Percentiles rank a stretch among this genome's conserved stretches.
Conservation (phyloP, 2,797 vertebrate species). For the Xiphorhynchus erythropygius region DNA sequence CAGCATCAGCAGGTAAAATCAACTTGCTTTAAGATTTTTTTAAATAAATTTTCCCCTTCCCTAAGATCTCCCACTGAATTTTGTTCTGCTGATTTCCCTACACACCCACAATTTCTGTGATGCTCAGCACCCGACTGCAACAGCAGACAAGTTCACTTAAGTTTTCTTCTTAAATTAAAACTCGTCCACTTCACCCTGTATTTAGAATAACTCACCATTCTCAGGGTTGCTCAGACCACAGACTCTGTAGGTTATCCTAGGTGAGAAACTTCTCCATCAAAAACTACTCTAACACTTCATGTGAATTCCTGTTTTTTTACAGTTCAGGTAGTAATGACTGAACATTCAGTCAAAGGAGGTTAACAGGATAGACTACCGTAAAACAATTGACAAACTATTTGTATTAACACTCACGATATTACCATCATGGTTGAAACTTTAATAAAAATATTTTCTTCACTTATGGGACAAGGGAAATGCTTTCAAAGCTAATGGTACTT, state of each 20-base stretch:
- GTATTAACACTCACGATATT: neutral
- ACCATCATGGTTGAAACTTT: neutral
- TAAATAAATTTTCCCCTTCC: neutral
- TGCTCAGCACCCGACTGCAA: neutral
- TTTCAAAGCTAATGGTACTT: neutral
- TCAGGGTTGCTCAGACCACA: neutral
- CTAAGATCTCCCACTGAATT: neutral
- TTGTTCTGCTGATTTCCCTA: neutral
- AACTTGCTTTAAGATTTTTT: neutral
- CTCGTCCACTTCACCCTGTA: neutral
- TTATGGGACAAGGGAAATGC: neutral
- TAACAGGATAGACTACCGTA: neutral
- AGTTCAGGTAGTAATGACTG: neutral
- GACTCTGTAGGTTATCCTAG: neutral
- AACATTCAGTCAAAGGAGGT: neutral
- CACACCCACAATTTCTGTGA: neutral
- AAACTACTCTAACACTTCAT: neutral
- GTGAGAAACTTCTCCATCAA: neutral
- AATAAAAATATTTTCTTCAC: neutral
- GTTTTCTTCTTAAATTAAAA: neutral
- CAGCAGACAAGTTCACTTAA: neutral
- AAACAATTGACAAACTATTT: neutral
- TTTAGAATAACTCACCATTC: neutral
- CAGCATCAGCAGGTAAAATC: neutral
- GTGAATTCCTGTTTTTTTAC: neutral